Base-by-base conservation (phyloP, 2,888 invertebrate genomes). In the Oscheius onirici region DNA sequence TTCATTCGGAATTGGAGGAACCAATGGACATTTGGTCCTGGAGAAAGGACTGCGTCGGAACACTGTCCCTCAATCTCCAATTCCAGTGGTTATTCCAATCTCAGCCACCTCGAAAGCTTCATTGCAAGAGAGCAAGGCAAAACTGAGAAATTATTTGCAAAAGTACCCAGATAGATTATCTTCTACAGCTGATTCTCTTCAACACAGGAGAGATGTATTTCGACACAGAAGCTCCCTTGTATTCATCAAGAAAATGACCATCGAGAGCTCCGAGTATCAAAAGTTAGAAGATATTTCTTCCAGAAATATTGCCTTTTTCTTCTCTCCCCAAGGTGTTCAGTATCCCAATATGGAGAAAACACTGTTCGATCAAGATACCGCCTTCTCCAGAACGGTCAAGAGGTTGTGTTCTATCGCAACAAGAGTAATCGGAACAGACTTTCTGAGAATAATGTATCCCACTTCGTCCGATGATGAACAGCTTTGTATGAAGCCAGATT, bases 1-100 rank as follows among this genome's bases (percentile, higher is more conserved):
- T 65, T 76, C 79, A 3, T 86, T 86, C 74, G 86, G 86, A 34
- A 85, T 86, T 44, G 85, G 86, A 2, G 86, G 86, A 20, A 86
- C 86, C n/a, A 86, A 86, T 76, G 86, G 71, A 55, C 80, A 81
- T 61, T 55, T 82, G 58, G 68, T 80, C n/a, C 63, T 80, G 10
- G 78, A 73, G 57, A n/a, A 55, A 8, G 67, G 49, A 2, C 34
- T 34, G 34, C 8, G 5, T 8, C 34, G 5, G 34, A 34, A 34
- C 3, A 8, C 34, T 34, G 34, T 34, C 8, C 8, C 3, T 34
- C 51, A 51, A 10, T 20, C 46, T 46, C 44, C 20, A 44, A 55
- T 55, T 15, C 34, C 34, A 11, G 46, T 46, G 13, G 40, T 79
- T 40, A 24, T 82, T 1, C 79, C 81, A 10, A 52, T 83, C 3